Percentiles rank a stretch among this genome's conserved stretches.
Conservation (phyloP, 2,113 vertebrate species). For the Microcebus jonahi region DNA sequence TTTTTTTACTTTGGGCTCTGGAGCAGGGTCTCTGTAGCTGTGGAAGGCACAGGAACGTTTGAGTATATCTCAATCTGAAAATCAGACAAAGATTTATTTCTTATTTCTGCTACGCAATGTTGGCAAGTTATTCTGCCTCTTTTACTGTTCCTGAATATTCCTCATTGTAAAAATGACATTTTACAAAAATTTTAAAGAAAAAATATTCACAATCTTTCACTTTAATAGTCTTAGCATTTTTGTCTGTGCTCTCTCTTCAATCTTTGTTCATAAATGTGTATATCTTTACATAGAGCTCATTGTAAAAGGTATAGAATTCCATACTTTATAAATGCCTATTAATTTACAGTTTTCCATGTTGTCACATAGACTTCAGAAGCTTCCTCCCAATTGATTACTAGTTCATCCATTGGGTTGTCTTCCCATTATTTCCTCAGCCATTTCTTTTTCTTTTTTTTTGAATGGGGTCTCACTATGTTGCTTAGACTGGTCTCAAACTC, state of each 20-base stretch:
- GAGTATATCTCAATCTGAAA: not conserved
- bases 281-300: not conserved
- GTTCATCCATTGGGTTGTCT: not conserved
- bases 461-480: no score
- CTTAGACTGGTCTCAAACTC: no score
- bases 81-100: not conserved
- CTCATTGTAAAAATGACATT: not conserved
- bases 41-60: not conserved
- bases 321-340: not conserved
- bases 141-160: not conserved
- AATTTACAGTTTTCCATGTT: not conserved
- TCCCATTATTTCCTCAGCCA: not conserved
- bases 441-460: not conserved
- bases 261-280: not conserved
- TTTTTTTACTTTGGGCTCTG: no score
- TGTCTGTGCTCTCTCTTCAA: not conserved
- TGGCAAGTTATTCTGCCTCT: not conserved
- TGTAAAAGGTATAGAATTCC: not conserved
- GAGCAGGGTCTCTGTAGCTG: not conserved
- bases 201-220: not conserved
- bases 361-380: not conserved
- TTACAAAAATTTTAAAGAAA: not conserved
- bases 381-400: not conserved
- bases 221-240: not conserved
- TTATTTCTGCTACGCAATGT: not conserved